These are phyloP conservation scores for Drosophila seclusa DNA, from an alignment of 2,888 invertebrate species.

Conservation along the genomic window DNA sequence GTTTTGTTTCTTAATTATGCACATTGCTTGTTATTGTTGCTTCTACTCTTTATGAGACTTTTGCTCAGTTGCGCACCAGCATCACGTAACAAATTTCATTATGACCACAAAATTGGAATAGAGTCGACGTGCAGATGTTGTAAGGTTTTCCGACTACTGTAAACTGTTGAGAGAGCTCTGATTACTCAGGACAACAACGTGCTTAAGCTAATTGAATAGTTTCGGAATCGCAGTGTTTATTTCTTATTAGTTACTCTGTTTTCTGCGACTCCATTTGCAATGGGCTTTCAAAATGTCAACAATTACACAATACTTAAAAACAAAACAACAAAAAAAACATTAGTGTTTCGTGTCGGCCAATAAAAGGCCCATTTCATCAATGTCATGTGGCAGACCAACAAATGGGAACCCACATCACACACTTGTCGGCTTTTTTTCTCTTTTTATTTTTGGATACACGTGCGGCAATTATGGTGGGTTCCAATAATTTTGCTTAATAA, in stretches of 20 bases:
- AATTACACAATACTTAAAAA: slow-evolving; percentile 58
- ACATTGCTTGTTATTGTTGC: slow-evolving; percentile 33
- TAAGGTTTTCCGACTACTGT: not conserved
- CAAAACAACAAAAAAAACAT: slow-evolving; percentile 37
- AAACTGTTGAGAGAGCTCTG: slow-evolving; percentile 13
- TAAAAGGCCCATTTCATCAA: slow-evolving; percentile 73
- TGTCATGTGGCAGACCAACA: slow-evolving; percentile 54
- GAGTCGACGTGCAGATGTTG: slow-evolving; percentile 33
- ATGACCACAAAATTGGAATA: slow-evolving; percentile 42
- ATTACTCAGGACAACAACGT: slow-evolving; percentile 13
- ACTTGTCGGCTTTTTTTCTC: slow-evolving; percentile 18
- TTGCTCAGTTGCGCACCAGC: slow-evolving; percentile 42
- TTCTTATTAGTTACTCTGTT: not conserved
- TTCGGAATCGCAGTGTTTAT: not conserved
- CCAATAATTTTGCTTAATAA: slow-evolving; percentile 66
- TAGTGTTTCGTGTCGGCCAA: slow-evolving; percentile 39
- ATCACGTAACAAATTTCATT: slow-evolving; percentile 73
- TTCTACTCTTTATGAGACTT: slow-evolving; percentile 55
- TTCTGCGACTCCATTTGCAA: not conserved
- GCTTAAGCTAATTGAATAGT: not conserved
- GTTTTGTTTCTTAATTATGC: slow-evolving; percentile 40
- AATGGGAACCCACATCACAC: slow-evolving; percentile 49
- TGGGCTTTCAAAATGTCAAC: slow-evolving; percentile 23
- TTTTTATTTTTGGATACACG: slow-evolving; percentile 49
- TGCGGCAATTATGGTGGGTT: slow-evolving; percentile 62